Base-by-base conservation (phyloP, 2,797 vertebrate genomes). In the Nyctalus aviator region DNA sequence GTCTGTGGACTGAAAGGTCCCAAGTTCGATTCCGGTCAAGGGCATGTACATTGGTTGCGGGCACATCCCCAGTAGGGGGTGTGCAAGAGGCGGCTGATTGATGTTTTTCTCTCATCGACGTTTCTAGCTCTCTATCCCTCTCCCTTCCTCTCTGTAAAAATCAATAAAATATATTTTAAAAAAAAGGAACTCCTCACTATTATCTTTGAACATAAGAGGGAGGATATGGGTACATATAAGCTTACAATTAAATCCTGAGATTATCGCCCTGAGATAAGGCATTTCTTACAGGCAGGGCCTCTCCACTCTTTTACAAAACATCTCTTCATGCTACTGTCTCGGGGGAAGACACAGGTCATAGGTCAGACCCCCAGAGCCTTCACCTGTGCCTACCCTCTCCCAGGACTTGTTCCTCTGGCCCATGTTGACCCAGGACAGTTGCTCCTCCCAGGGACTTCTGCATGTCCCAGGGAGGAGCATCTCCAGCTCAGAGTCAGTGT, bases 311-410 rank as follows among this genome's bases (percentile, higher is more conserved):
- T n/a, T 35, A 30, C 37, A 76, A 50, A 85, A 11, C 21, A 50
- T 15, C 73, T 82, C 53, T 59, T 87, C 4, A 0, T 7, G 46
- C 17, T 17, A 8, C 13, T 76, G 1, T 53, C 8, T 1, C 0
- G 1, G 44, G 5, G 13, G 27, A 68, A 48, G n/a, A 27, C 21
- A 13, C 3, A 14, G 79, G 25, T 12, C 5, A 2, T 27, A 59
- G 85, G 30, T 32, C 78, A 13, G 48, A 53, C 21, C 20, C 35
- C 9, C 13, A n/a, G 25, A 53, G 68, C 53, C 73, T 46, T 88
- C 32, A 13, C 21, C 1, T 10, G n/a, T n/a, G 25, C 25, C 55
- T 85, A 46, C 15, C 53, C 69, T 27, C 18, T 48, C 32, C 37
- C n/a, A 35, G 32, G 8, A 41, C 32, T 25, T 14, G 18, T 4